Conservation (phyloP, 2,113 vertebrate genomes). For the Castor canadensis region DNA sequence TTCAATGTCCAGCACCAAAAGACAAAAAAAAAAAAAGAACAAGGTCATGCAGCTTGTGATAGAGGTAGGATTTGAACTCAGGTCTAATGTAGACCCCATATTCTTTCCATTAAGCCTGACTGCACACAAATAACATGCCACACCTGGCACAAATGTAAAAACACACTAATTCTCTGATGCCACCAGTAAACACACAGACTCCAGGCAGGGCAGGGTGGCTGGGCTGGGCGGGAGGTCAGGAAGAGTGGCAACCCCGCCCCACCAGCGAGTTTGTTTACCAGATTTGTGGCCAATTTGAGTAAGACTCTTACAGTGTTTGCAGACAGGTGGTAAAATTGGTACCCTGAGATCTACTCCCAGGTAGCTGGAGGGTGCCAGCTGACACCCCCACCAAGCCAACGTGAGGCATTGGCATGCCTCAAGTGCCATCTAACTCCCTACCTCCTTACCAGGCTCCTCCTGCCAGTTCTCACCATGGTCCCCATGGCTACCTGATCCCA, state of each 20-base stretch:
- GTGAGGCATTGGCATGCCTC: too few relatives aligned
- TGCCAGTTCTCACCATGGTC: not conserved
- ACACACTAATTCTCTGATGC: constrained; percentile 19
- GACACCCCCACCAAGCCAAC: not conserved
- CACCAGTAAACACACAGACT: constrained; percentile 10
- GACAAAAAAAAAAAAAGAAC: not conserved
- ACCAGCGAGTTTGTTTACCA: constrained; percentile 45
- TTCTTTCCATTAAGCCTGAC: constrained; percentile 33
- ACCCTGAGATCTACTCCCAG: not conserved
- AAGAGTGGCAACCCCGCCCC: not conserved
- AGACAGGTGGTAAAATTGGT: constrained; percentile 45
- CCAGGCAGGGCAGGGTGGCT: not conserved
- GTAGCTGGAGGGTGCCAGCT: not conserved
- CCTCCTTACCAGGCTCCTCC: not conserved
- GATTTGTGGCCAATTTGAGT: constrained; percentile 21
- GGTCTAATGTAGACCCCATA: not conserved
- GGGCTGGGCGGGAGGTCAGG: constrained; percentile 9
- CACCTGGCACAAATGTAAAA: constrained; percentile 30
- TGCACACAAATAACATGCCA: not conserved
- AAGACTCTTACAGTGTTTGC: constrained; percentile 48
- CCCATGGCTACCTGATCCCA: not conserved
- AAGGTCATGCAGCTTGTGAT: not conserved
- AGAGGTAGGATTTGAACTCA: not conserved
- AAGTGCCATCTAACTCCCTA: not conserved
- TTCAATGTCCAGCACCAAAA: not conserved